Evolutionary conservation across 2,113 vertebrate species (phyloP).

Genomic region (Climacteris rufus): DNA sequence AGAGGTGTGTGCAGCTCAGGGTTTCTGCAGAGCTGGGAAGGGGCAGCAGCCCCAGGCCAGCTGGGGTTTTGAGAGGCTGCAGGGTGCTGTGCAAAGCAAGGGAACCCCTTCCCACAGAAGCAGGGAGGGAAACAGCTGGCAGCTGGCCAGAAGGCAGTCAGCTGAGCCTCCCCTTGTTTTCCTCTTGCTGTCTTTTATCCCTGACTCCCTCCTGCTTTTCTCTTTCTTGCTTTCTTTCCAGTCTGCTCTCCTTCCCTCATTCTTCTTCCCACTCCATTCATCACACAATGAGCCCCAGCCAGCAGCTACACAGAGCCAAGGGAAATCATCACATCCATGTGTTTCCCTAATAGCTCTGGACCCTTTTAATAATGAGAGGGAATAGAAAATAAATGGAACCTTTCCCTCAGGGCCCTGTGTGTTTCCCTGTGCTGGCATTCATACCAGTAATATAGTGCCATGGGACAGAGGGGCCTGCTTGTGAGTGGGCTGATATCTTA

Average conservation of each 20-base stretch:
- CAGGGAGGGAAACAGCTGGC: neutral
- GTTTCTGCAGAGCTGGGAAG: neutral
- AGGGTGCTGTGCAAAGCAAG: neutral
- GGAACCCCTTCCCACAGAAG: neutral
- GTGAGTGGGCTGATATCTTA: neutral
- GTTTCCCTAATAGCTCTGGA: slow-evolving; percentile 36
- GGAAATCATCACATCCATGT: slow-evolving; percentile 25
- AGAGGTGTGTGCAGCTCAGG: neutral
- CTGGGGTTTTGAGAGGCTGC: neutral
- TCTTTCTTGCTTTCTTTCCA: neutral
- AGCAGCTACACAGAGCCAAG: slow-evolving; percentile 5
- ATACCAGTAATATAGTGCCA: neutral
- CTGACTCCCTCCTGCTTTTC: slow-evolving; percentile 10
- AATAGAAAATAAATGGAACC: slow-evolving; percentile 2
- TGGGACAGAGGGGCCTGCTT: neutral
- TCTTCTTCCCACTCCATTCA: slow-evolving; percentile 45
- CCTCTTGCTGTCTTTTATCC: neutral
- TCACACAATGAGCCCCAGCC: neutral
- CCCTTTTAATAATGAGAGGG: slow-evolving; percentile 20
- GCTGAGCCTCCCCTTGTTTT: slow-evolving; percentile 12
- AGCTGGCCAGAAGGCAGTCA: neutral
- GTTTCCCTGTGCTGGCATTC: neutral
- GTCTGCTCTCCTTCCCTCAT: neutral
- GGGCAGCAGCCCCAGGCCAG: neutral
- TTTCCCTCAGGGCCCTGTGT: neutral